Conservation (phyloP, 2,113 vertebrate species). For the Myxocyprinus asiaticus region DNA sequence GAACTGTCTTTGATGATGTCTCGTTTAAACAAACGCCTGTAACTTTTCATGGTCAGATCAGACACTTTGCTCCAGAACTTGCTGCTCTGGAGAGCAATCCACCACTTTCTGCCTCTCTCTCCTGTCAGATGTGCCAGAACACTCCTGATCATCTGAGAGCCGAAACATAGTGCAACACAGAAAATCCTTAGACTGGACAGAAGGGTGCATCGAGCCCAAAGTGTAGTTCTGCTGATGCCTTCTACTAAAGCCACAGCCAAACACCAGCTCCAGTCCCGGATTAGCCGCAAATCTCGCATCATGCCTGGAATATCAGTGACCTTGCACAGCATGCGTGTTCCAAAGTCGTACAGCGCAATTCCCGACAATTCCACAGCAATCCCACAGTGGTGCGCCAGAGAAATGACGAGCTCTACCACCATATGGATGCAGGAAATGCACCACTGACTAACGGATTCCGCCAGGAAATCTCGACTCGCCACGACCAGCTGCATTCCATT, state of each 20-base stretch:
- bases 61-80: conserved; percentile 68
- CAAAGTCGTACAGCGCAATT: conserved; percentile 75
- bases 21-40: conserved; percentile 59
- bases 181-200: conserved; percentile 74
- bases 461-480: conserved; percentile 74
- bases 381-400: conserved; percentile 78
- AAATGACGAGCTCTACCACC: conserved; percentile 83
- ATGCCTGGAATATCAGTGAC: conserved; percentile 73
- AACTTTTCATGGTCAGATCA: conserved; percentile 56
- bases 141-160: conserved; percentile 66
- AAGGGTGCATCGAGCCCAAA: conserved; percentile 64
- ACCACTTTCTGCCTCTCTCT: conserved; percentile 67
- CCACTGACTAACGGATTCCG: conserved; percentile 77
- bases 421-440: conserved; percentile 82
- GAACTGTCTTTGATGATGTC: background rate
- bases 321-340: conserved; percentile 70
- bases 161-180: conserved; percentile 69
- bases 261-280: conserved; percentile 65
- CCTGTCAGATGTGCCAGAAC: conserved; percentile 53
- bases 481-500: conserved; percentile 66
- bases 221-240: conserved; percentile 58
- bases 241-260: conserved; percentile 61
- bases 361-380: conserved; percentile 78
- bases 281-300: conserved; percentile 66
- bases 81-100: conserved; percentile 72